phyloP scores from a whole-genome alignment of 1,140 invertebrate species.

The Aricia agestis region DNA sequence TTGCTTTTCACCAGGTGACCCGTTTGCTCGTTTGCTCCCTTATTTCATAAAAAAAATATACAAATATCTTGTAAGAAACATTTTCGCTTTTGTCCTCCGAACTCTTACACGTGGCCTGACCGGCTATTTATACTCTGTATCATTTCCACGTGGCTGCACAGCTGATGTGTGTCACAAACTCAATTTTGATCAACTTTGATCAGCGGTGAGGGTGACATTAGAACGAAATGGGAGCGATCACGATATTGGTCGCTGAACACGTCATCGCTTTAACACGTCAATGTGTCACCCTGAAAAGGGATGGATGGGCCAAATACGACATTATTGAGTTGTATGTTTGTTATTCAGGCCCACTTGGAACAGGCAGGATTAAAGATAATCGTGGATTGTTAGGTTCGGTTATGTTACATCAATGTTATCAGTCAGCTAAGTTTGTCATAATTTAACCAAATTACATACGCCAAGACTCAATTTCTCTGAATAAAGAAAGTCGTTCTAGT shows the following conservation, averaged over 20 bases:
- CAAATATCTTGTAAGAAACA: background rate
- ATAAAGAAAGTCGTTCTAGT: no score
- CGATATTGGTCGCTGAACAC: background rate
- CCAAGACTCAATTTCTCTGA: no score
- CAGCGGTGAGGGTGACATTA: background rate
- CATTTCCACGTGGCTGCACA: background rate
- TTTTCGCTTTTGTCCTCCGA: background rate
- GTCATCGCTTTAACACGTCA: conserved; percentile 12
- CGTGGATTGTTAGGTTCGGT: no score
- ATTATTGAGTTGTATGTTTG: background rate
- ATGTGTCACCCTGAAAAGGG: conserved; percentile 8
- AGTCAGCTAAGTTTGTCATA: no score
- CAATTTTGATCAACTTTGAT: conserved; percentile 3
- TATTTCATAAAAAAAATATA: no score
- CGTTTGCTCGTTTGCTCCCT: no score
- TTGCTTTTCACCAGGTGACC: no score
- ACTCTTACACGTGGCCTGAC: background rate
- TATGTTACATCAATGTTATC: no score
- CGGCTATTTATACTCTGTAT: background rate
- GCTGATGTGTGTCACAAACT: background rate
- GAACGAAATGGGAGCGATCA: background rate
- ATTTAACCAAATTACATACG: no score
- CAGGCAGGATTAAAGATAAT: no score
- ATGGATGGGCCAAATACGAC: background rate
- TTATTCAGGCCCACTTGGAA: background rate